phyloP scores from a whole-genome alignment of 2,888 invertebrate genomes.

The Beris morrisii region DNA sequence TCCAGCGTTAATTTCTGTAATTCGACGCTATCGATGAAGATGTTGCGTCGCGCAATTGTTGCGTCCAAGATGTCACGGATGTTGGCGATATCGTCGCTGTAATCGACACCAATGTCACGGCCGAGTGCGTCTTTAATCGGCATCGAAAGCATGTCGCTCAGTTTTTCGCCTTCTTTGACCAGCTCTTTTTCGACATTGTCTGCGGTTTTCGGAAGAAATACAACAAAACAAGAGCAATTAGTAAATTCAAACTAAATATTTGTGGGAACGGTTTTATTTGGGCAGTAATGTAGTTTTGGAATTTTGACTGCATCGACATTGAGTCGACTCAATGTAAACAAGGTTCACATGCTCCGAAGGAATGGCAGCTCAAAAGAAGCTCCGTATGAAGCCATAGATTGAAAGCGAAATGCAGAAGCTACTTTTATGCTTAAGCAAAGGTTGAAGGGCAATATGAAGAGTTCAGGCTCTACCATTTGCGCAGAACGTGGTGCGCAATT shows the following conservation, averaged over 20 bases:
- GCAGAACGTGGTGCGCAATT: no score
- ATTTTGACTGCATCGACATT: background rate
- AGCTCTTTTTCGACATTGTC: conserved; percentile 69
- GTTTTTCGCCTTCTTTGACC: conserved; percentile 73
- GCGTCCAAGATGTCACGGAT: conserved; percentile 71
- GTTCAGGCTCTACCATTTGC: no score
- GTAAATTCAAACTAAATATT: background rate
- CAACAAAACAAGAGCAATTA: conserved; percentile 1
- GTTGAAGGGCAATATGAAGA: no score
- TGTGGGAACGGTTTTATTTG: conserved; percentile 6
- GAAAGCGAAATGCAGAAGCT: no score
- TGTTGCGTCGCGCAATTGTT: conserved; percentile 68
- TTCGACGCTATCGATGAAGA: conserved; percentile 74
- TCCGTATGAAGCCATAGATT: no score
- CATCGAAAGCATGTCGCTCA: conserved; percentile 75
- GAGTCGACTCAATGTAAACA: no score
- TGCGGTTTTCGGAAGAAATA: conserved; percentile 45
- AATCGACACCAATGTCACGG: conserved; percentile 69
- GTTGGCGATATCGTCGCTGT: conserved; percentile 71
- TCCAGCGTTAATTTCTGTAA: conserved; percentile 75
- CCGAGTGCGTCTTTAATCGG: conserved; percentile 78
- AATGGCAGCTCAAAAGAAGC: no score
- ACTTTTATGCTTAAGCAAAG: no score
- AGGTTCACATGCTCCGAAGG: background rate
- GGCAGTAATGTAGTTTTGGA: conserved; percentile 1